Evolutionary conservation across 2,888 invertebrate genomes (phyloP), one percentile per base, ranked within the genome.

Genomic region (Yponomeuta evonymella): DNA sequence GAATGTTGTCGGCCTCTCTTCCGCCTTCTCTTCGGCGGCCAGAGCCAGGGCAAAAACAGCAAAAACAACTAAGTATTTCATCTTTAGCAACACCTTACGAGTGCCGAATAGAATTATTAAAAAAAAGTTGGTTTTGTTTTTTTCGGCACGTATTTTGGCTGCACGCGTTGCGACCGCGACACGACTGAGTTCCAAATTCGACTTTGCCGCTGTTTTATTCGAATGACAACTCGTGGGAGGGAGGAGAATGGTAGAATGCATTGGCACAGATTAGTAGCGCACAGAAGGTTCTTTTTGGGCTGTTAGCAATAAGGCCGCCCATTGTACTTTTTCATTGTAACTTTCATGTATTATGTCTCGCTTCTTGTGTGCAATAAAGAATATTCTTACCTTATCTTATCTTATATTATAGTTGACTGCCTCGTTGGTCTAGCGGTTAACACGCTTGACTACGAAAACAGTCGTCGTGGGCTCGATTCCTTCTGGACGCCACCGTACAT

Each of bases 1-100:
- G 93, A 94, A 97, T 68, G 96, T 95, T 86, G 95, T 96, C 70
- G 95, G 93, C 73, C 93, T 93, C 9, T 94, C 93, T 65, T 93
- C 93, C 73, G 89, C 90, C 77, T 93, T 93, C 70, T 93, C 90
- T 73, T 93, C 94, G 75, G 93, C 93, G 75, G 94, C 89, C 75
- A 94, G 89, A 76, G 94, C 90, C 78, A 93, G 81, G 75, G 93
- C 91, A 78, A 94, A 82, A 76, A 93, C 82, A 78, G 93, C 87
- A 78, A 93, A 81, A 73, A 89, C 90, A 76, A 93, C 83, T 74
- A 94, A 81, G 81, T 87, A 90, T 86, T 94, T 94, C 94, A 94
- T 94, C 80, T 83, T 93, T 48, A 36, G 78, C 78, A 82, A 81
- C 81, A 80, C 79, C 81, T 82, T 79, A 81, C 78, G 80, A 79